phyloP scores from a whole-genome alignment of 2,888 invertebrate genomes.

The Pristionchus maxplancki region DNA sequence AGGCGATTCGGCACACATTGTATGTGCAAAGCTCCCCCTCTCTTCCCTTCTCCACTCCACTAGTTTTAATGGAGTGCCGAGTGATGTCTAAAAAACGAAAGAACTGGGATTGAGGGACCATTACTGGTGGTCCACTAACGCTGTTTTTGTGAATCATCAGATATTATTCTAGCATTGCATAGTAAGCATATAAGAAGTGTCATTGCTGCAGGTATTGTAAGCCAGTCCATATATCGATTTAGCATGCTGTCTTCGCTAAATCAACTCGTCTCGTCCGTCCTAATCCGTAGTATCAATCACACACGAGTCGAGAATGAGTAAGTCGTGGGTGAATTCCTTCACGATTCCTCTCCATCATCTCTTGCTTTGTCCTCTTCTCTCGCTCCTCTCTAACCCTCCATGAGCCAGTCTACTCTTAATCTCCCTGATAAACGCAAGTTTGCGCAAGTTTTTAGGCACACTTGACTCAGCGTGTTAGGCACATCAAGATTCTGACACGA shows the following conservation, averaged over 20 bases:
- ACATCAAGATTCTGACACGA: neutral
- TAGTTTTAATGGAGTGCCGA: conserved; percentile 46
- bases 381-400: neutral
- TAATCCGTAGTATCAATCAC: conserved; percentile 5
- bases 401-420: neutral
- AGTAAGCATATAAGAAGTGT: too few species aligned
- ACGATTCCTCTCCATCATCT: neutral
- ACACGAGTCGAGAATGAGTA: neutral
- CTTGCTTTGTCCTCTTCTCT: neutral
- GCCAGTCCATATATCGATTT: neutral
- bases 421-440: conserved; percentile 18
- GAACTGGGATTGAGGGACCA: conserved; percentile 19
- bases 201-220: too few species aligned
- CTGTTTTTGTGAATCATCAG: neutral
- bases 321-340: neutral
- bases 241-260: neutral
- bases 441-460: conserved; percentile 10
- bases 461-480: neutral
- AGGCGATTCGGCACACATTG: conserved; percentile 15
- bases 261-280: neutral
- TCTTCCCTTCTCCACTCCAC: neutral
- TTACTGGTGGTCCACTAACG: neutral
- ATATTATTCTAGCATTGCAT: too few species aligned
- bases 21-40: conserved; percentile 35
- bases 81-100: conserved; percentile 20